Evolutionary conservation across 1,140 invertebrate species (phyloP), one percentile per base, ranked within the genome.

Genomic region (Maconellicoccus hirsutus): DNA sequence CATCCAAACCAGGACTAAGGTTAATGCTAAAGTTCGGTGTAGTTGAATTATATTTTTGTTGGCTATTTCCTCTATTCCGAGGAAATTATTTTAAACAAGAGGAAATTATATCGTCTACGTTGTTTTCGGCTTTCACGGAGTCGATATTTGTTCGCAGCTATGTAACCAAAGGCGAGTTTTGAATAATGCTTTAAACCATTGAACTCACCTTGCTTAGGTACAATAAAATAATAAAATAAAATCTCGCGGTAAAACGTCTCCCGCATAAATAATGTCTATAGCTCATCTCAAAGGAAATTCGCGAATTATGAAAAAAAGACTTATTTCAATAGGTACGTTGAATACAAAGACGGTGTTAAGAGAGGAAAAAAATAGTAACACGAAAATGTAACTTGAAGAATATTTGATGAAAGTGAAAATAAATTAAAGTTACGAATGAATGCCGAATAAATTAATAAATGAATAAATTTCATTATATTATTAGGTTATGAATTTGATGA

Each of bases 391-490:
- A 52, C 6, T 52, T 16, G 16, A 52, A 3, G 16, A 16, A 52
- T 52, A 52, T 52, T 52, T 19, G 42, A 52, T 19, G 42, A 52
- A 52, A 52, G 16, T 52, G 42, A 52, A 52, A 52, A 52, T 16
- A 52, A 52, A 52, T 52, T 52, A 52, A 52, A 52, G 42, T 52
- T 19, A 16, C 42, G 12, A 52, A 16, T 16, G 42, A 52, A 52
- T 16, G 42, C 10, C n/a, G 42, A 52, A 52, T 52, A 52, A 52
- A 52, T 52, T 52, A 52, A 52, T 52, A 52, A 52, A 52, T 52
- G 42, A 52, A 52, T 52, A 52, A 52, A 52, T 52, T 52, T 52
- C 42, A 52, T 52, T 52, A 52, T 19, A 16, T 52, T 52, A 52
- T 52, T 52, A 52, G 42, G 42, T 52, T 52, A 52, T 52, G n/a